phyloP scores from a whole-genome alignment of 2,797 vertebrate genomes.

The Syngnathus rostellatus region DNA sequence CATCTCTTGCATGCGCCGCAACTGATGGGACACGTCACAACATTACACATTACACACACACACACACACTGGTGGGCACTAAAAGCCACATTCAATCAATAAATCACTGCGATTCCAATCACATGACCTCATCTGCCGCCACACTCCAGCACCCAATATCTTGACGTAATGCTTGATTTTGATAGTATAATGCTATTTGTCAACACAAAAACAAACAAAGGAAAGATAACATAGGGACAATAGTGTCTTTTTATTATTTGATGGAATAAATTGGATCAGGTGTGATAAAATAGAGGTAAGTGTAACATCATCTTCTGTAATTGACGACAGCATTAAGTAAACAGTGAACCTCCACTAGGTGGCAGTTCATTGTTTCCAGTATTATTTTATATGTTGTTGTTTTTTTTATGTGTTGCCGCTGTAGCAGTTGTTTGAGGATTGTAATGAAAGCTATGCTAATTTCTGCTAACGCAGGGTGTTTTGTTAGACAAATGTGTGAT shows the following conservation, averaged over 20 bases:
- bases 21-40: slow-evolving; percentile 32
- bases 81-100: too few relatives aligned
- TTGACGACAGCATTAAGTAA: not conserved
- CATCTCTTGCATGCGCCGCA: slow-evolving; percentile 78
- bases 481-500: too few relatives aligned
- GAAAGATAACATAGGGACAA: not conserved
- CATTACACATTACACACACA: too few relatives aligned
- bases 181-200: not conserved
- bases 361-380: not conserved
- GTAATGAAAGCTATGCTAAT: not conserved
- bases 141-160: not conserved
- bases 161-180: not conserved
- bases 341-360: not conserved
- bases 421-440: not conserved
- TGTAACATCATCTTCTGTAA: not conserved
- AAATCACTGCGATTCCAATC: not conserved
- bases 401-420: not conserved
- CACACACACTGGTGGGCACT: not conserved
- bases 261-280: not conserved
- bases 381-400: not conserved
- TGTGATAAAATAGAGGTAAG: not conserved
- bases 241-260: not conserved
- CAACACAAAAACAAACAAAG: not conserved
- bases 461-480: not conserved
- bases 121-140: not conserved